Percentiles rank a stretch among this genome's conserved stretches.
Conservation (phyloP, 2,888 invertebrate species). For the Anorthoa munda region DNA sequence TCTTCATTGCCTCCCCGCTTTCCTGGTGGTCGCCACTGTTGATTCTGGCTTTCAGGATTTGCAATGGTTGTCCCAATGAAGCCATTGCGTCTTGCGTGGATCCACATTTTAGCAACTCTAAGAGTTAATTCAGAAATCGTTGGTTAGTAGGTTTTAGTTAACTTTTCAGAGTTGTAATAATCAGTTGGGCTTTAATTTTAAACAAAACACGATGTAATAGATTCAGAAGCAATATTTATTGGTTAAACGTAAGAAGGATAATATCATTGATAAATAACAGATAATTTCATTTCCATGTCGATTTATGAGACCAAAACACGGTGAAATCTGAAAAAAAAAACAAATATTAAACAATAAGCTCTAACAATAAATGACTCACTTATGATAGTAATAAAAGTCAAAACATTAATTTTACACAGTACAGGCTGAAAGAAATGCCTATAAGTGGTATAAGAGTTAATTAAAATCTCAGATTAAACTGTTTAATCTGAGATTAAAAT, state of each 20-base stretch:
- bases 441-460: too few relatives aligned
- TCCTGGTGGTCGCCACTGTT: too few relatives aligned
- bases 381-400: background rate
- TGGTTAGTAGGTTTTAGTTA: background rate
- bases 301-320: background rate
- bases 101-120: too few relatives aligned
- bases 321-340: conserved; percentile 30
- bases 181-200: background rate
- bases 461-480: too few relatives aligned
- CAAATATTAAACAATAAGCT: background rate
- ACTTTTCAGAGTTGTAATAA: background rate
- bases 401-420: background rate
- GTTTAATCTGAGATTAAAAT: too few relatives aligned
- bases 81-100: too few relatives aligned
- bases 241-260: conserved; percentile 29
- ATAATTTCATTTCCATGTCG: conserved; percentile 35
- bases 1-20: too few relatives aligned
- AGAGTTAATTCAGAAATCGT: too few relatives aligned
- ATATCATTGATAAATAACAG: conserved; percentile 18
- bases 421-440: background rate
- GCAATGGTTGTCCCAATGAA: too few relatives aligned
- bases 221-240: conserved; percentile 42
- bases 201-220: background rate
- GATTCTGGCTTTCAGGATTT: too few relatives aligned
- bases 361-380: background rate